These are phyloP conservation scores for Caerostris darwini DNA, from an alignment of 1,140 invertebrate species.

Conservation along the genomic window DNA sequence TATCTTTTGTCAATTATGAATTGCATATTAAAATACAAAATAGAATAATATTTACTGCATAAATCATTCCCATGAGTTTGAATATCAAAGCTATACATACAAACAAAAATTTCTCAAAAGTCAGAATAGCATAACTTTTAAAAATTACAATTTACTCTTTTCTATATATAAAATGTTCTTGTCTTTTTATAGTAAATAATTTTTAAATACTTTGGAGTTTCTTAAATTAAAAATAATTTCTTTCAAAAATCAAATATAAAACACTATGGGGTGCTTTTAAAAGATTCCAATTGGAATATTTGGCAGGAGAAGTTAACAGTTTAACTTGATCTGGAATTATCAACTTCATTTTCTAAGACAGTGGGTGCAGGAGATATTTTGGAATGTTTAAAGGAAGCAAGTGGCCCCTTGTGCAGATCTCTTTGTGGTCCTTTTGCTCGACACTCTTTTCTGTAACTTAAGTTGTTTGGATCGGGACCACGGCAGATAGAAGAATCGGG, in stretches of 20 bases:
- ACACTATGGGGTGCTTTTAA: neutral
- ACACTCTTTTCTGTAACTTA: slow-evolving; percentile 48
- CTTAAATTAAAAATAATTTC: neutral
- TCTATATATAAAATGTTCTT: too few relatives aligned
- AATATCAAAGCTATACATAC: too few relatives aligned
- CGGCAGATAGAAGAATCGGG: slow-evolving; percentile 61
- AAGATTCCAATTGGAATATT: slow-evolving; percentile 34
- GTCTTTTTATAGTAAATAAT: too few relatives aligned
- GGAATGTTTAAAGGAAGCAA: slow-evolving; percentile 66
- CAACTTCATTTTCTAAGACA: slow-evolving; percentile 51
- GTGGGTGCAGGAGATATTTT: slow-evolving; percentile 52
- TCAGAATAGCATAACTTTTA: too few relatives aligned
- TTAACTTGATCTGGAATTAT: slow-evolving; percentile 72
- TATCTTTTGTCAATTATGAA: too few relatives aligned
- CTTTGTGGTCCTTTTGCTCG: slow-evolving; percentile 78
- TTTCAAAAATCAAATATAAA: neutral
- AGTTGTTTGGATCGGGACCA: slow-evolving; percentile 66
- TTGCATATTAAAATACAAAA: too few relatives aligned
- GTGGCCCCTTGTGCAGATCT: slow-evolving; percentile 73
- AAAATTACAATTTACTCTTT: too few relatives aligned
- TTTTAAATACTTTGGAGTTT: too few relatives aligned
- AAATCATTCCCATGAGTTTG: too few relatives aligned
- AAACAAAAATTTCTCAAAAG: too few relatives aligned
- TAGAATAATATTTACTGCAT: too few relatives aligned
- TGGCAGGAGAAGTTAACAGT: slow-evolving; percentile 59